Evolutionary conservation across 1,140 invertebrate species (phyloP), one percentile per base, ranked within the genome.

Genomic region (Oncopeltus fasciatus): DNA sequence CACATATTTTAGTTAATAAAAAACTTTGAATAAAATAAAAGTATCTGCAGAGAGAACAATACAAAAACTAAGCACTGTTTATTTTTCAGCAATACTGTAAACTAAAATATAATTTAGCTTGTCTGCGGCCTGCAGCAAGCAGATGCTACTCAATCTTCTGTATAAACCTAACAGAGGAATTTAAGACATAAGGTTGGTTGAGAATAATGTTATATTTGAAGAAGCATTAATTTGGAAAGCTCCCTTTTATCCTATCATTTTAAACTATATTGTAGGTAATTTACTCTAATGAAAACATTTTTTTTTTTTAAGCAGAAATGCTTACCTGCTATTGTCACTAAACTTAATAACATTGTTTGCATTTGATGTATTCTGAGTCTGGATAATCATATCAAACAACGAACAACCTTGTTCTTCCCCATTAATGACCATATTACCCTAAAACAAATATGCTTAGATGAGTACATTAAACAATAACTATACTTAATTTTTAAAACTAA

Each of bases 291-390:
- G n/a, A n/a, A n/a, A n/a, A n/a, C n/a, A n/a, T n/a, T n/a, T n/a
- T n/a, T n/a, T n/a, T n/a, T n/a, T n/a, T n/a, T n/a, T n/a, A n/a
- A n/a, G n/a, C n/a, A n/a, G n/a, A 47, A 47, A 59, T 53, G 63
- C 61, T 69, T 74, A 88, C 87, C 87, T 92, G 74, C 93, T 96
- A 72, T 99, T 99, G 71, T 99, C 95, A 69, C 85, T 88, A 72
- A 98, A 98, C 74, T 95, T 95, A 67, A 98, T 98, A 8, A 97
- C 86, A 78, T 96, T 99, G 72, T 98, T 98, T 5, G 79, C 72
- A 77, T 98, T 96, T 0, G 88, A 87, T 58, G 76, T 75, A 0
- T 82, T 76, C 72, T 98, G 93, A 0, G 95, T 98, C 44, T 85
- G 82, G 69, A 90, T 88, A 28, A 98, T 92, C 84, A 96, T 89